Conservation (phyloP, 2,113 vertebrate genomes). For the Sander vitreus region DNA sequence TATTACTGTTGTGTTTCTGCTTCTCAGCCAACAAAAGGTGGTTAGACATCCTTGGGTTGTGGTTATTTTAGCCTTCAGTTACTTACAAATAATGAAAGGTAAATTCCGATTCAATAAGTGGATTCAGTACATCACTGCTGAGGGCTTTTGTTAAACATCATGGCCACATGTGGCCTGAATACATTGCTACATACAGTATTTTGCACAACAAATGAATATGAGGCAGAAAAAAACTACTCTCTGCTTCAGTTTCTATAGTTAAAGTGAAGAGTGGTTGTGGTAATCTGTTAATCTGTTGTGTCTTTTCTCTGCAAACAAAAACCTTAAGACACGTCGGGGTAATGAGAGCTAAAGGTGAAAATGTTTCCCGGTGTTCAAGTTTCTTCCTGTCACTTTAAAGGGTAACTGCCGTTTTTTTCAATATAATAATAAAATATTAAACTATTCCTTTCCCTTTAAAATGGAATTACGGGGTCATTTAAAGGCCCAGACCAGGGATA, state of each 20-base stretch:
- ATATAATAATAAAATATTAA: no score
- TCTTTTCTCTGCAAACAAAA: no score
- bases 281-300: no score
- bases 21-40: neutral
- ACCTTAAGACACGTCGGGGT: neutral
- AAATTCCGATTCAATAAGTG: neutral
- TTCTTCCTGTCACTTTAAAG: no score
- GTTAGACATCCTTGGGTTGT: neutral
- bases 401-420: no score
- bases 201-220: no score
- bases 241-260: no score
- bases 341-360: slow-evolving; percentile 23
- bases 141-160: neutral
- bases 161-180: neutral
- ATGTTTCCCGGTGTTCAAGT: neutral
- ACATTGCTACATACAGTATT: no score
- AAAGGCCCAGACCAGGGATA: no score
- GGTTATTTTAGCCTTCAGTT: neutral
- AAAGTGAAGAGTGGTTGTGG: no score
- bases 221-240: neutral
- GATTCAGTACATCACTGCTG: neutral
- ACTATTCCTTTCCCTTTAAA: neutral
- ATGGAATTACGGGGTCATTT: neutral
- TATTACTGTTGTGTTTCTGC: neutral
- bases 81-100: neutral